Conservation (phyloP, 1,140 invertebrate species). For the Heterodera schachtii region DNA sequence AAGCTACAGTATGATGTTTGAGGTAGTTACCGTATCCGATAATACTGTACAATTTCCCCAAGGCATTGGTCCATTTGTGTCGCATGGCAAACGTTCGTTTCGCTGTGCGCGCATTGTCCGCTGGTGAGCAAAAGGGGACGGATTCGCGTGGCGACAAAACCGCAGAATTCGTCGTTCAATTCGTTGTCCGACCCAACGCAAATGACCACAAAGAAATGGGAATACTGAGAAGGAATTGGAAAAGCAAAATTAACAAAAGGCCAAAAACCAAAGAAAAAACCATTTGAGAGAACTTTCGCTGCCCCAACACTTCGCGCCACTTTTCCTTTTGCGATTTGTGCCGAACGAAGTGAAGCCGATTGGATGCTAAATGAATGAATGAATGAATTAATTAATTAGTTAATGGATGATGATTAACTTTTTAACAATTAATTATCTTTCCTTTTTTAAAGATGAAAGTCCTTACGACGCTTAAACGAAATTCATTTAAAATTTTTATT, state of each 20-base stretch:
- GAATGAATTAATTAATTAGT: too few relatives aligned
- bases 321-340: neutral
- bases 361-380: neutral
- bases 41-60: neutral
- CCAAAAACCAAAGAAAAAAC: neutral
- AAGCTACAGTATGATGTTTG: neutral
- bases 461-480: too few relatives aligned
- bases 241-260: too few relatives aligned
- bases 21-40: neutral
- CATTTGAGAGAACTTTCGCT: neutral
- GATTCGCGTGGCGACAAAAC: neutral
- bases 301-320: neutral
- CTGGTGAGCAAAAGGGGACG: neutral
- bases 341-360: neutral
- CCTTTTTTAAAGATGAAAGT: too few relatives aligned
- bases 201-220: neutral
- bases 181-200: neutral
- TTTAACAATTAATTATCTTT: too few relatives aligned
- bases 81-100: neutral
- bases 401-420: too few relatives aligned
- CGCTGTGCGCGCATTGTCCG: neutral
- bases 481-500: too few relatives aligned
- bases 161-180: neutral
- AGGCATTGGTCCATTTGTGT: neutral
- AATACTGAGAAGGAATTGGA: neutral